Evolutionary conservation across 2,888 invertebrate species (phyloP), one percentile per base, ranked within the genome.

Genomic region (Erebia palarica): DNA sequence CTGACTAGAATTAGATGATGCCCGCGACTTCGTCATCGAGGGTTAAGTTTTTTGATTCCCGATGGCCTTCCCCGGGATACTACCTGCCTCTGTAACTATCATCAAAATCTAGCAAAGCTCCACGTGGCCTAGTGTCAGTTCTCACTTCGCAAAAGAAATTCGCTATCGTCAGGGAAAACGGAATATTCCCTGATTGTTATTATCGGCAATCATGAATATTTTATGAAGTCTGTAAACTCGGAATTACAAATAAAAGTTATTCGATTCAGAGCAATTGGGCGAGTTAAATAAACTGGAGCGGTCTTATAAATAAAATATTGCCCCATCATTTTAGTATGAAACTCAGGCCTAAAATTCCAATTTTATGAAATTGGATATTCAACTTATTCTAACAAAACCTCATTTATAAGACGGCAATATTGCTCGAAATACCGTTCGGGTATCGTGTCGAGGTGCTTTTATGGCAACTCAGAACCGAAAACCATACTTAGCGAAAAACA

Each of bases 161-260:
- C 16, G 42, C 13, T 61, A 42, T 61, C 61, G 4, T 44, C 44
- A 64, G 49, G 27, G 42, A 4, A 65, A 7, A 36, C 53, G 51
- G 16, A 55, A 55, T 47, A 49, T 21, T 42, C 53, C 13, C 13
- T 42, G 36, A 65, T 64, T 51, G 36, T 53, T 53, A 63, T 63
- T 44, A 36, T 53, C 9, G 49, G 18, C 55, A 53, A 58, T 57
- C 64, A 59, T 69, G 71, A 71, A 72, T 74, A 74, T 69, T 69
- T 72, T 67, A 71, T 65, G 67, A 59, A 18, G 44, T 47, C 53
- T 53, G 67, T 61, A 21, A 65, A 68, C 59, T 67, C 59, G 14
- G 67, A 47, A 67, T 59, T 44, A 65, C 65, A 68, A 72, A 70
- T 65, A 70, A 68, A 68, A 68, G 42, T 73, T 73, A 73, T 61